Evolutionary conservation across 2,888 invertebrate species (phyloP).

Genomic region (Dorcus hopei): DNA sequence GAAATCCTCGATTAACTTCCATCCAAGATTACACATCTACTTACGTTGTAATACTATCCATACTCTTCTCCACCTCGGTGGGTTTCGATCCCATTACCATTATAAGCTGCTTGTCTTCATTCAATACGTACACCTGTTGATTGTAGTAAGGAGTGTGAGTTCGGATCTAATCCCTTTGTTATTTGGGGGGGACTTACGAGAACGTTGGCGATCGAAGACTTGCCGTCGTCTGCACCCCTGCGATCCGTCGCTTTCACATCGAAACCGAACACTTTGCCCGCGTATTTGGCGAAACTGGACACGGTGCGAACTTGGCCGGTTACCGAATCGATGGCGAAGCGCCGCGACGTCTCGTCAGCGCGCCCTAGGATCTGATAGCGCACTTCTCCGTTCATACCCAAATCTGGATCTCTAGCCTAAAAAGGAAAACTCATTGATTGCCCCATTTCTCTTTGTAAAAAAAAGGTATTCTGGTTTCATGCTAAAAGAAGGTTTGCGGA

Average conservation of each 20-base stretch:
- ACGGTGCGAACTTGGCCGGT: conserved; percentile 74
- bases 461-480: too few species aligned
- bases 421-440: conserved; percentile 1
- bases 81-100: conserved; percentile 75
- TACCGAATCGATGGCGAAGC: conserved; percentile 75
- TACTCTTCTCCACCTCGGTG: conserved; percentile 68
- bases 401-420: conserved; percentile 72
- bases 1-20: not conserved
- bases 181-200: conserved; percentile 61
- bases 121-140: conserved; percentile 72
- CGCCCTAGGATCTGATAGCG: conserved; percentile 70
- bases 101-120: conserved; percentile 76
- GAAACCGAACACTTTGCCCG: conserved; percentile 77
- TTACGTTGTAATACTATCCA: conserved; percentile 67
- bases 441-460: too few species aligned
- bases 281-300: conserved; percentile 64
- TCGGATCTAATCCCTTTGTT: too few species aligned
- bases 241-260: conserved; percentile 86
- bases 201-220: conserved; percentile 80
- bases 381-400: conserved; percentile 73
- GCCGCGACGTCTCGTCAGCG: conserved; percentile 65
- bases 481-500: too few species aligned
- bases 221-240: conserved; percentile 75
- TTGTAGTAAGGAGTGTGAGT: conserved; percentile 5
- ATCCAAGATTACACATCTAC: conserved; percentile 25